Evolutionary conservation across 1,140 invertebrate species (phyloP).

Genomic region (Eriosoma lanigerum): DNA sequence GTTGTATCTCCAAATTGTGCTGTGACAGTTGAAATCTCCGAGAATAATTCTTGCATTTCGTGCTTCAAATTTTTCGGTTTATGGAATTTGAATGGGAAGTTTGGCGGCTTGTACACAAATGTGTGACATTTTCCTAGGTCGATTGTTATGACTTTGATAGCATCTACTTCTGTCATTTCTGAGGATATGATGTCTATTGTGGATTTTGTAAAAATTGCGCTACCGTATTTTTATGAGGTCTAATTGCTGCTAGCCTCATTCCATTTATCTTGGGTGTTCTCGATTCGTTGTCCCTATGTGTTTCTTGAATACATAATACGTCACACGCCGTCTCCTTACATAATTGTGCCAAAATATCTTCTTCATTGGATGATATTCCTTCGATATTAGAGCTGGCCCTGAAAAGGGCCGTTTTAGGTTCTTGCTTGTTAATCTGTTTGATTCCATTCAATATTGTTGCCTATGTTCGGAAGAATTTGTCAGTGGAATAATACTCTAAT

Average conservation of each 20-base stretch:
- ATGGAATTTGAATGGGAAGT: conserved; percentile 20
- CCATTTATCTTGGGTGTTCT: conserved; percentile 43
- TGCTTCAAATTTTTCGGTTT: conserved; percentile 33
- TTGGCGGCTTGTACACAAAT: conserved; percentile 32
- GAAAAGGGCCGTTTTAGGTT: background rate
- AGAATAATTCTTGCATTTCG: conserved; percentile 12
- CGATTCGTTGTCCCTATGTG: too few species aligned
- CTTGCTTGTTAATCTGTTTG: background rate
- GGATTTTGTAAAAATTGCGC: background rate
- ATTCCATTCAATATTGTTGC: background rate
- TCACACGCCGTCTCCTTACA: conserved; percentile 9
- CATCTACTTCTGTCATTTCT: conserved; percentile 17
- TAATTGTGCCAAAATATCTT: conserved; percentile 33
- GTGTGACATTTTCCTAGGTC: background rate
- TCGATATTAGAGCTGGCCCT: conserved; percentile 25
- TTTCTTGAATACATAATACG: background rate
- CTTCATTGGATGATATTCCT: conserved; percentile 33
- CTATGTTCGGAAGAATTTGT: background rate
- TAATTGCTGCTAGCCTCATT: conserved; percentile 39
- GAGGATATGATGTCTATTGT: background rate
- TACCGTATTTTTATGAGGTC: conserved; percentile 1
- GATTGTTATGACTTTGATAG: conserved; percentile 3
- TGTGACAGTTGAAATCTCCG: conserved; percentile 45
- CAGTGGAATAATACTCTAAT: background rate
- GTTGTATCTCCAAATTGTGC: conserved; percentile 33